Evolutionary conservation across 2,888 invertebrate species (phyloP).

Genomic region (Tiphia femorata): DNA sequence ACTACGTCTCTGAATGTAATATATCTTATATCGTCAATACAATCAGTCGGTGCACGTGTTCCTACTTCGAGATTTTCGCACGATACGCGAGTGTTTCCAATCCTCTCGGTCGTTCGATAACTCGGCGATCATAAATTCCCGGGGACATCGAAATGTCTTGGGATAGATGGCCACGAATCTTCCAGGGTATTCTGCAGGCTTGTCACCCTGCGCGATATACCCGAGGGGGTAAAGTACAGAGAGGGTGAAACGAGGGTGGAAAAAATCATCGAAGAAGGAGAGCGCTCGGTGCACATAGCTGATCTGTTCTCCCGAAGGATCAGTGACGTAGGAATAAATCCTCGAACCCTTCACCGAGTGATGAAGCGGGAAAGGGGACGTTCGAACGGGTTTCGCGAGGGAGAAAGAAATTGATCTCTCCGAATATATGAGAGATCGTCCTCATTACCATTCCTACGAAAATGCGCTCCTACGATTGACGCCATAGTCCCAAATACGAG

Average conservation of each 20-base stretch:
- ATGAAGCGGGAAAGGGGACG: no score
- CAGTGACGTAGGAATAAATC: background rate
- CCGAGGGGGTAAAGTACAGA: background rate
- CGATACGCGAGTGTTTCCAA: constrained; percentile 15
- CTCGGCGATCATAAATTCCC: constrained; percentile 47
- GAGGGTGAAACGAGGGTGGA: background rate
- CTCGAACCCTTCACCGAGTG: background rate
- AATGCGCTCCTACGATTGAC: no score
- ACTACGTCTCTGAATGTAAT: no score
- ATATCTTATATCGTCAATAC: background rate
- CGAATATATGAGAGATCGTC: no score
- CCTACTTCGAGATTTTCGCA: constrained; percentile 24
- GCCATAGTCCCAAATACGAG: no score
- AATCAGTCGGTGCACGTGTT: constrained; percentile 19
- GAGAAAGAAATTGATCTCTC: no score
- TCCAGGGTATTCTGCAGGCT: constrained; percentile 15
- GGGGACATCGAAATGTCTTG: constrained; percentile 29
- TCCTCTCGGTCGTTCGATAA: constrained; percentile 35
- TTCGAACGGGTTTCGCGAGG: no score
- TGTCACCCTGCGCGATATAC: background rate
- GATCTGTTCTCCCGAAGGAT: background rate
- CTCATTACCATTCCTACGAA: no score
- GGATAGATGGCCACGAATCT: constrained; percentile 34
- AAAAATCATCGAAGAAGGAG: constrained; percentile 3
- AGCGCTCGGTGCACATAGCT: constrained; percentile 22